These are phyloP conservation scores for Tetramorium bicarinatum DNA, from an alignment of 2,888 invertebrate species.

Conservation along the genomic window DNA sequence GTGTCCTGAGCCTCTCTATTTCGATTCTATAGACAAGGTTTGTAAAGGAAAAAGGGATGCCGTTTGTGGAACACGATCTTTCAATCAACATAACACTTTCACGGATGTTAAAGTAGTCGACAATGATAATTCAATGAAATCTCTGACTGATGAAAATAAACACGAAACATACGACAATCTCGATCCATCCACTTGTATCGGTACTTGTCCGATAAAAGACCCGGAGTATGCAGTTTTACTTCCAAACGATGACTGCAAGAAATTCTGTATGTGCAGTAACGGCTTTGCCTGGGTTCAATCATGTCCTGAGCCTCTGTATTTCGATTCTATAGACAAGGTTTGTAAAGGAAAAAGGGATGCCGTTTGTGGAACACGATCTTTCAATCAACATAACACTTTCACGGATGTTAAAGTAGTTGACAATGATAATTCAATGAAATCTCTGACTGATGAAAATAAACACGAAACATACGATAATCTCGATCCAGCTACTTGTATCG, in stretches of 20 bases:
- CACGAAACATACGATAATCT: background rate
- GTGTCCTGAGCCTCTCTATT: too few relatives aligned
- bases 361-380: background rate
- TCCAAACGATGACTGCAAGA: constrained; percentile 72
- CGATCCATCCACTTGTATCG: constrained; percentile 62
- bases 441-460: background rate
- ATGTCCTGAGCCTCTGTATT: constrained; percentile 67
- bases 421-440: background rate
- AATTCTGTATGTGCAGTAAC: constrained; percentile 75
- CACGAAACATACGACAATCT: background rate
- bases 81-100: background rate
- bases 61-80: too few relatives aligned
- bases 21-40: too few relatives aligned
- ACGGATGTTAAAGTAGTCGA: background rate
- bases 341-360: constrained; percentile 74
- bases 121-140: background rate
- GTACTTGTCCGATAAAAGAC: constrained; percentile 66
- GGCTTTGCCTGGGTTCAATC: constrained; percentile 56
- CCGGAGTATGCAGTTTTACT: constrained; percentile 46
- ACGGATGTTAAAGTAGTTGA: background rate
- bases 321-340: constrained; percentile 67
- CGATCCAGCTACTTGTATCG: constrained; percentile 63
- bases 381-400: background rate
- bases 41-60: too few relatives aligned
- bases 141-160: background rate